Conservation (phyloP, 2,797 vertebrate species). For the Lutjanus argentimaculatus region DNA sequence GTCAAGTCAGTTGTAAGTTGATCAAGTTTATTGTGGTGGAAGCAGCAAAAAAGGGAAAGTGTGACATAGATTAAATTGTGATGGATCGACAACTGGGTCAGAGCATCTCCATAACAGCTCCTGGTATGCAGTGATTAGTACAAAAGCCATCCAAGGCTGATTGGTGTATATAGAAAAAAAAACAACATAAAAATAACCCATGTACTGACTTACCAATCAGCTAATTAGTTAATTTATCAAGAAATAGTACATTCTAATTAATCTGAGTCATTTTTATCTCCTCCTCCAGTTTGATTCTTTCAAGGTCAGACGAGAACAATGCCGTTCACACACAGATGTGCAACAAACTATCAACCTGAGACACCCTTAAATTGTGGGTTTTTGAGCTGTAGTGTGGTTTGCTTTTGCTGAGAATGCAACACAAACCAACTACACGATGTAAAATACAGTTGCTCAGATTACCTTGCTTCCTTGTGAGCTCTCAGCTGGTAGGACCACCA, state of each 20-base stretch:
- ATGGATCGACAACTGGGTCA: too few species aligned
- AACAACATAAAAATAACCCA: neutral
- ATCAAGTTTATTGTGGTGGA: too few species aligned
- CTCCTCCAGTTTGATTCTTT: slow-evolving; percentile 4
- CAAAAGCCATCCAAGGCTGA: too few species aligned
- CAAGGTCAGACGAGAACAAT: neutral
- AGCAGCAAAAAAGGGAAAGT: too few species aligned
- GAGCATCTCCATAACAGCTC: too few species aligned
- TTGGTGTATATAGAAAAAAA: neutral
- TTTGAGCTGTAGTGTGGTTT: slow-evolving; percentile 35
- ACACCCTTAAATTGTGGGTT: neutral
- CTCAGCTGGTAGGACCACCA: slow-evolving; percentile 53
- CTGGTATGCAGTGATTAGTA: too few species aligned
- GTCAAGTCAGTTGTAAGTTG: too few species aligned
- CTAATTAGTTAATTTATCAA: neutral
- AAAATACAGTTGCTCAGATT: slow-evolving; percentile 46
- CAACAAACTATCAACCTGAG: neutral
- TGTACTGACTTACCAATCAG: neutral
- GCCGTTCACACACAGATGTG: neutral
- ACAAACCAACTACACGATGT: slow-evolving; percentile 36
- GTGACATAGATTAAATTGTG: too few species aligned
- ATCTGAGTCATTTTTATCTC: neutral
- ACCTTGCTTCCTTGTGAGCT: slow-evolving; percentile 15
- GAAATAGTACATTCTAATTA: neutral
- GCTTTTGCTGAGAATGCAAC: slow-evolving; percentile 31